phyloP scores from a whole-genome alignment of 2,797 vertebrate genomes.

The Neosilurus hyrtlii region DNA sequence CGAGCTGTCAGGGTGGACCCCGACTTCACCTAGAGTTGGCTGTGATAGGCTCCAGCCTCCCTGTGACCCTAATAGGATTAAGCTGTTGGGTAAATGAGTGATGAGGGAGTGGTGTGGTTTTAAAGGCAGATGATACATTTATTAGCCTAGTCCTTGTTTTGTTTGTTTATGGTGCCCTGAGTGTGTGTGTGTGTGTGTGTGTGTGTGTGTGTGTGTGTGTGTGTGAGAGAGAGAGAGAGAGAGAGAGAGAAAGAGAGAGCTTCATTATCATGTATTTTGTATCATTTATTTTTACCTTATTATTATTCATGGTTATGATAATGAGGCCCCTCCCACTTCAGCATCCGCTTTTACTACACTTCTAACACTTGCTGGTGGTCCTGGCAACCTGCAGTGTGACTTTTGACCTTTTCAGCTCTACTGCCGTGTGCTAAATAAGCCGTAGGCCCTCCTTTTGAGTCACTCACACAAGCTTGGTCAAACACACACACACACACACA shows the following conservation, averaged over 20 bases:
- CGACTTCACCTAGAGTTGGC: too few relatives aligned
- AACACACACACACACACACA: slow-evolving; percentile 1
- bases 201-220: not conserved
- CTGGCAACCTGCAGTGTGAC: slow-evolving; percentile 62
- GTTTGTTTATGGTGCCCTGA: not conserved
- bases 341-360: slow-evolving; percentile 24
- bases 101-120: not conserved
- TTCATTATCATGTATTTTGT: not conserved
- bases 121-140: not conserved
- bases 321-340: not conserved
- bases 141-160: not conserved
- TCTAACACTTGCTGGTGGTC: slow-evolving; percentile 68
- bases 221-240: not conserved
- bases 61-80: too few relatives aligned
- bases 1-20: too few relatives aligned
- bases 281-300: not conserved
- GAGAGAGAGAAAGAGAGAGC: not conserved
- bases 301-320: not conserved
- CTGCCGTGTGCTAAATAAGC: slow-evolving; percentile 69
- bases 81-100: too few relatives aligned
- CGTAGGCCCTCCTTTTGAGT: slow-evolving; percentile 55
- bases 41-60: too few relatives aligned
- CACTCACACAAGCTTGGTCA: not conserved
- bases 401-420: slow-evolving; percentile 58
- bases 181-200: not conserved